phyloP scores from a whole-genome alignment of 2,888 invertebrate genomes.

The Phalera bucephala region DNA sequence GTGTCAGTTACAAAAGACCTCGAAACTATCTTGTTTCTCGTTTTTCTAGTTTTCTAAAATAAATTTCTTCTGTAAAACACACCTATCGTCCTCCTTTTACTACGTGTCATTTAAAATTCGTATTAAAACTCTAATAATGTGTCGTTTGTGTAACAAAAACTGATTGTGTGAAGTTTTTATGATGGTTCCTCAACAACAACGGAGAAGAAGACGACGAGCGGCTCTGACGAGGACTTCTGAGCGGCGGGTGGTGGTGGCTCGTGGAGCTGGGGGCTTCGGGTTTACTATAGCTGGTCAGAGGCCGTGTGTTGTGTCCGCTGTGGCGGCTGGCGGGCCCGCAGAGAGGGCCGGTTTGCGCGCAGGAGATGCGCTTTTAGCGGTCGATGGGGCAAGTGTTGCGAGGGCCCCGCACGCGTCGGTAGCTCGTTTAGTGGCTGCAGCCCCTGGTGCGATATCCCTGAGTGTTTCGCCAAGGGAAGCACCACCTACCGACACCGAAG shows the following conservation, averaged over 20 bases:
- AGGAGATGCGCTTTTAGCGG: slow-evolving; percentile 95
- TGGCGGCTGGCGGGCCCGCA: slow-evolving; percentile 93
- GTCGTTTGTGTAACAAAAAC: slow-evolving; percentile 20
- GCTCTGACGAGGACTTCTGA: slow-evolving; percentile 82
- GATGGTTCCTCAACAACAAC: slow-evolving; percentile 78
- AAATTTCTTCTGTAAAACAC: slow-evolving; percentile 19
- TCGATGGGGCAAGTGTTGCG: slow-evolving; percentile 96
- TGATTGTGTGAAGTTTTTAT: slow-evolving; percentile 36
- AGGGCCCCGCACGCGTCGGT: slow-evolving; percentile 96
- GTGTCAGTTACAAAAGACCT: slow-evolving; percentile 64
- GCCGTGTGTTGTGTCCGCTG: slow-evolving; percentile 97
- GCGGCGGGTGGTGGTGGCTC: slow-evolving; percentile 91
- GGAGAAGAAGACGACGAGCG: slow-evolving; percentile 69
- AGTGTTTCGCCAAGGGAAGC: slow-evolving; percentile 88
- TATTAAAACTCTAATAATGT: slow-evolving; percentile 20
- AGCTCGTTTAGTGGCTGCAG: slow-evolving; percentile 94
- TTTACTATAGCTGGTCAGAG: slow-evolving; percentile 98
- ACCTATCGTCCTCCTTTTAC: slow-evolving; percentile 6
- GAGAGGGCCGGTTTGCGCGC: slow-evolving; percentile 94
- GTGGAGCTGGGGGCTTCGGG: slow-evolving; percentile 96
- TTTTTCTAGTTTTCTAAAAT: slow-evolving; percentile 68
- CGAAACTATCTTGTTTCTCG: slow-evolving; percentile 71
- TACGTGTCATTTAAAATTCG: slow-evolving; percentile 8
- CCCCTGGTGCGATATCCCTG: slow-evolving; percentile 91
- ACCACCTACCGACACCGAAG: slow-evolving; percentile 73